A percentile compares a stretch with the other conserved stretches of the same genome.
Evolutionary conservation across 1,140 invertebrate species (phyloP).

Genomic region (Bicyclus anynana): DNA sequence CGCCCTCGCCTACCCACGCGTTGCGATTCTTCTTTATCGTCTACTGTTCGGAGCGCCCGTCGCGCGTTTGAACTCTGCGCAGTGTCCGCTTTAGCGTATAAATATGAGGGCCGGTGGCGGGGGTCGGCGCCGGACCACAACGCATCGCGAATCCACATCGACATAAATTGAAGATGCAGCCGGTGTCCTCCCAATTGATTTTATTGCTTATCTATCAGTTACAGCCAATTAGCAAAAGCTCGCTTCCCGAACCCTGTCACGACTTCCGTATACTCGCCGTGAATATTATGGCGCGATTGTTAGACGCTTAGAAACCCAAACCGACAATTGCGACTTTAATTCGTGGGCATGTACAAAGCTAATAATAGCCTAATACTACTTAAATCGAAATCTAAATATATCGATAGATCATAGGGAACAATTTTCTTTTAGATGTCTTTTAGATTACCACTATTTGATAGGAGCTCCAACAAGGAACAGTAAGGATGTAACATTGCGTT

Average conservation of each 20-base stretch:
- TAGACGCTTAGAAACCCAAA: neutral
- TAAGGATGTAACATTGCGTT: slow-evolving; percentile 17
- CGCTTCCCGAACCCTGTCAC: slow-evolving; percentile 49
- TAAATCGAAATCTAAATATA: neutral
- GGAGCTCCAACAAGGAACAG: neutral
- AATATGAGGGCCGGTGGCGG: slow-evolving; percentile 73
- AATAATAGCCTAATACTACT: neutral
- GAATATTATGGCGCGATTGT: slow-evolving; percentile 32
- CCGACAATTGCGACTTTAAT: neutral
- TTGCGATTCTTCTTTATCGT: slow-evolving; percentile 69
- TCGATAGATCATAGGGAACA: neutral
- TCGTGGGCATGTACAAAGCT: neutral
- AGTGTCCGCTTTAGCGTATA: slow-evolving; percentile 71
- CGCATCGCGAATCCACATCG: slow-evolving; percentile 71
- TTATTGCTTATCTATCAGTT: slow-evolving; percentile 70
- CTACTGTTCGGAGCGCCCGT: slow-evolving; percentile 71
- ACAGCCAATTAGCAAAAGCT: slow-evolving; percentile 70
- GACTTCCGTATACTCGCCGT: slow-evolving; percentile 53
- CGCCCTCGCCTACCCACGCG: slow-evolving; percentile 68
- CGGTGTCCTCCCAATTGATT: slow-evolving; percentile 72
- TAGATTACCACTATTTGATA: neutral
- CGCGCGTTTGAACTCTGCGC: slow-evolving; percentile 74
- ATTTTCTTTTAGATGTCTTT: neutral
- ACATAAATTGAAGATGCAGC: slow-evolving; percentile 73
- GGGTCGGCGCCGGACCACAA: slow-evolving; percentile 62